phyloP scores from a whole-genome alignment of 1,140 invertebrate species.

The Akabosia matsudoensis region DNA sequence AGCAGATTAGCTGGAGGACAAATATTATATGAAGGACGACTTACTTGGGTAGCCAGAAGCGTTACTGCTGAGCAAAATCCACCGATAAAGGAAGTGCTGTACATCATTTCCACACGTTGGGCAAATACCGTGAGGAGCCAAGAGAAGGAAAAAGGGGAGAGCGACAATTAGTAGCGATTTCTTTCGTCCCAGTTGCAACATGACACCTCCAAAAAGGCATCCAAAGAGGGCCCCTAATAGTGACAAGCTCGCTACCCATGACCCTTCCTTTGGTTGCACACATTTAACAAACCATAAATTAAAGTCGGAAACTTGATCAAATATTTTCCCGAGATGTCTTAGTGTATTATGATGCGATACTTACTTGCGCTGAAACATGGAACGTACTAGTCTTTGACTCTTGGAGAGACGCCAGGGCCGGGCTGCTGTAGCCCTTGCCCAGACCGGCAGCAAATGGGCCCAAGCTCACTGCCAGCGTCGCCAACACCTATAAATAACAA shows the following conservation, averaged over 20 bases:
- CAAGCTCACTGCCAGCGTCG: conserved; percentile 72
- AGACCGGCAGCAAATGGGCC: conserved; percentile 75
- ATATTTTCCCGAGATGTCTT: too few species aligned
- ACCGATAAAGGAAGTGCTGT: conserved; percentile 70
- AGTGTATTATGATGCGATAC: too few species aligned
- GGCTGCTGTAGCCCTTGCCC: conserved; percentile 78
- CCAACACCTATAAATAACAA: conserved; percentile 62
- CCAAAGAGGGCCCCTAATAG: conserved; percentile 74
- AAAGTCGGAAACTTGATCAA: too few species aligned
- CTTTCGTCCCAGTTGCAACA: conserved; percentile 67
- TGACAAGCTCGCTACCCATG: conserved; percentile 75
- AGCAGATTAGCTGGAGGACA: not conserved
- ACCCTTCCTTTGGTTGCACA: conserved; percentile 62
- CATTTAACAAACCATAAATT: too few species aligned
- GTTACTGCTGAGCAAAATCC: conserved; percentile 76
- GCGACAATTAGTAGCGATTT: conserved; percentile 65
- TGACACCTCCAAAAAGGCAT: conserved; percentile 69
- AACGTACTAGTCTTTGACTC: conserved; percentile 51
- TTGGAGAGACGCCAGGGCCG: conserved; percentile 75
- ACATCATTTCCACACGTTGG: conserved; percentile 70
- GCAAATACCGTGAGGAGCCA: conserved; percentile 75
- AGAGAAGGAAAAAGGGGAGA: conserved; percentile 66
- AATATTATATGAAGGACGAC: conserved; percentile 5
- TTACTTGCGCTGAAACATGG: conserved; percentile 43
- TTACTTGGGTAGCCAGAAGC: conserved; percentile 72